These are phyloP conservation scores for Gambusia holbrooki DNA, from an alignment of 2,113 vertebrate species.

Conservation along the genomic window DNA sequence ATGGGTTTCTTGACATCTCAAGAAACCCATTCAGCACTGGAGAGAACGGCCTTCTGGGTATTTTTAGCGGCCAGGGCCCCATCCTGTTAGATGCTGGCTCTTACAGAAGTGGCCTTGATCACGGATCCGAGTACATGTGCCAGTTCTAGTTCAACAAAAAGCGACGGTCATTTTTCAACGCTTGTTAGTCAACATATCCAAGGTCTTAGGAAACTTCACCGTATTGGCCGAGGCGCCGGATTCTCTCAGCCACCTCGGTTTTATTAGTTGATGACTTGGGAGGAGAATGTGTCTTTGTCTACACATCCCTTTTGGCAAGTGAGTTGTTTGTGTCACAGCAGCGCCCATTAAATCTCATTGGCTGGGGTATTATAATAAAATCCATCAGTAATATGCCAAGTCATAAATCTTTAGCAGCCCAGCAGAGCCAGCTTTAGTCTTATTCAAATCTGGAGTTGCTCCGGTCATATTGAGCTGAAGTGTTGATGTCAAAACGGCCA, in stretches of 20 bases:
- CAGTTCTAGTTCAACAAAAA: slow-evolving; percentile 54
- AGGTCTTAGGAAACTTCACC: slow-evolving; percentile 7
- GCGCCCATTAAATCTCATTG: slow-evolving; percentile 7
- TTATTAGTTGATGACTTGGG: slow-evolving; percentile 50
- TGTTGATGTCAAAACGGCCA: slow-evolving; percentile 5
- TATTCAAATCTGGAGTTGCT: not conserved
- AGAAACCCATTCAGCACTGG: not conserved
- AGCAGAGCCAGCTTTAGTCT: slow-evolving; percentile 20
- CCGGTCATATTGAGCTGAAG: not conserved
- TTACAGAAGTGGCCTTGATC: slow-evolving; percentile 28
- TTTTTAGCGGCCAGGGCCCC: slow-evolving; percentile 3
- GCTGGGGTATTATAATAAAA: slow-evolving; percentile 8
- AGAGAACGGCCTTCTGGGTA: slow-evolving; percentile 11
- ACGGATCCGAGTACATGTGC: slow-evolving; percentile 1
- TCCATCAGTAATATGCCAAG: slow-evolving; percentile 6
- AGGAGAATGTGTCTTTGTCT: slow-evolving; percentile 50
- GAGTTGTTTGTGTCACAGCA: slow-evolving; percentile 28
- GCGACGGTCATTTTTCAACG: slow-evolving; percentile 44
- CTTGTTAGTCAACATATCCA: slow-evolving; percentile 46
- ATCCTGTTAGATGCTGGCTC: not conserved
- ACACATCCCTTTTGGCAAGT: slow-evolving; percentile 50
- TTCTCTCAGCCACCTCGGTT: slow-evolving; percentile 1
- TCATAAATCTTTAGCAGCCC: slow-evolving; percentile 42
- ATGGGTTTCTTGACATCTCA: not conserved
- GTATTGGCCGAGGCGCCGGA: not conserved